Conservation (phyloP, 2,888 invertebrate genomes). For the Hesperia comma region DNA sequence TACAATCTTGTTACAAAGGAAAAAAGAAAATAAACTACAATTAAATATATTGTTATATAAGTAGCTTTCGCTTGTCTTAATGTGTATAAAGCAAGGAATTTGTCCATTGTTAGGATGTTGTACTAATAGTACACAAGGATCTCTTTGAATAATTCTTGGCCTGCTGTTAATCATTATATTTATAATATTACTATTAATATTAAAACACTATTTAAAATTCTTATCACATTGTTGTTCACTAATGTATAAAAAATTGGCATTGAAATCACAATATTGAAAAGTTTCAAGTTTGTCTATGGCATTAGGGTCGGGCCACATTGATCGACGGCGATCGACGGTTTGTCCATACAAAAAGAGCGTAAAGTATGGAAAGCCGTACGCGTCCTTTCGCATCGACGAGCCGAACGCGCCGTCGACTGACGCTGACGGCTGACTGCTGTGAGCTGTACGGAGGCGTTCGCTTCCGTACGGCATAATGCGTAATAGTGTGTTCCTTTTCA, state of each 20-base stretch:
- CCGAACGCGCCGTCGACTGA: too few relatives aligned
- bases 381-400: too few relatives aligned
- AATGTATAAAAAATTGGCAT: conserved; percentile 2
- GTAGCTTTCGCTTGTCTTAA: not conserved
- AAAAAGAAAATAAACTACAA: not conserved
- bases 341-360: too few relatives aligned
- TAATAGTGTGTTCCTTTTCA: too few relatives aligned
- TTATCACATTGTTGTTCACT: conserved; percentile 23
- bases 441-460: too few relatives aligned
- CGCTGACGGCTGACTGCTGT: too few relatives aligned
- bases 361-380: too few relatives aligned
- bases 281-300: conserved; percentile 41
- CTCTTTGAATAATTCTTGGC: not conserved
- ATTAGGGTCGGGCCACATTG: too few relatives aligned
- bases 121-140: not conserved
- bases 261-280: conserved; percentile 29
- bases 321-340: too few relatives aligned
- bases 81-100: not conserved
- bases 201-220: conserved; percentile 11
- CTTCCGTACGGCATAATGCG: too few relatives aligned
- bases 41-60: not conserved
- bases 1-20: not conserved
- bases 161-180: conserved; percentile 6
- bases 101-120: not conserved
- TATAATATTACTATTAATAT: not conserved